These are phyloP conservation scores for Drosophila yakuba DNA, from an alignment of 1,140 invertebrate genomes.

Conservation along the genomic window DNA sequence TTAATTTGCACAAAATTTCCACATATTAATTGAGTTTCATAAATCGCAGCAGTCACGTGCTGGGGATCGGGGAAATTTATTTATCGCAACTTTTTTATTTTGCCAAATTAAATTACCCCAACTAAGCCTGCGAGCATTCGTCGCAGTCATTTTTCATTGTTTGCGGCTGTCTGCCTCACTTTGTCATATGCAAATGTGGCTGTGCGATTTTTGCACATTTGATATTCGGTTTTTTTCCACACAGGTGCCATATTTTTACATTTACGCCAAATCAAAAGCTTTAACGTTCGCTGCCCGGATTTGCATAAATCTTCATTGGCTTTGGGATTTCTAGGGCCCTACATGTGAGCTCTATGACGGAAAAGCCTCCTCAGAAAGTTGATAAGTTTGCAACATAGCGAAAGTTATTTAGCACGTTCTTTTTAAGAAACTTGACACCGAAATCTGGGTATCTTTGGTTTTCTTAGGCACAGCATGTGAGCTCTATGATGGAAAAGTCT, in stretches of 20 bases:
- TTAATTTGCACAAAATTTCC: constrained; percentile 40
- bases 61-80: constrained; percentile 13
- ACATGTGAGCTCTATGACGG: not conserved
- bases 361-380: not conserved
- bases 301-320: constrained; percentile 75
- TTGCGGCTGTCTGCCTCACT: constrained; percentile 79
- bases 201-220: constrained; percentile 66
- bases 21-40: constrained; percentile 69
- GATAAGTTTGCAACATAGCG: not conserved
- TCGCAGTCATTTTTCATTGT: constrained; percentile 79
- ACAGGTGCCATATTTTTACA: constrained; percentile 66
- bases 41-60: constrained; percentile 76
- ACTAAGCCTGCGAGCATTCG: constrained; percentile 45
- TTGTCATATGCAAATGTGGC: constrained; percentile 68
- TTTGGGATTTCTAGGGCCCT: constrained; percentile 22
- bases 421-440: too few relatives aligned
- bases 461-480: constrained; percentile 8
- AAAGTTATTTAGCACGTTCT: not conserved
- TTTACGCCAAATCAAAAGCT: constrained; percentile 69
- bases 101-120: constrained; percentile 67
- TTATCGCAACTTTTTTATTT: constrained; percentile 39
- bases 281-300: constrained; percentile 42
- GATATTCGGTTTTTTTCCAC: constrained; percentile 74
- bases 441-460: constrained; percentile 6
- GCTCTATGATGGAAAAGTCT: not conserved